Evolutionary conservation across 2,113 vertebrate genomes (phyloP), one percentile per base, ranked within the genome.

Genomic region (Glaucomys volans): DNA sequence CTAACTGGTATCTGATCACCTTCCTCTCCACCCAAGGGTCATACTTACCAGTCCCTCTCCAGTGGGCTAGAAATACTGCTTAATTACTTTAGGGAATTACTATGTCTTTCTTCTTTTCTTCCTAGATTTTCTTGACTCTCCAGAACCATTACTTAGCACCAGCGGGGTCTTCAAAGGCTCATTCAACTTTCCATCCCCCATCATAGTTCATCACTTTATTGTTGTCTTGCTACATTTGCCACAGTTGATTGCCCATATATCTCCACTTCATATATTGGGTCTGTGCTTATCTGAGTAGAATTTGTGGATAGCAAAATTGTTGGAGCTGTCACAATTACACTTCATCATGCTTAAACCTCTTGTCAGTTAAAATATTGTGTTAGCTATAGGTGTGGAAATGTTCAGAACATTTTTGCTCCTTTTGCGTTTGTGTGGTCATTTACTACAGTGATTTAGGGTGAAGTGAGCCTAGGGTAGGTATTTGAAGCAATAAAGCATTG

Each of bases 401-500:
- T 82, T 95, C 64, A 75, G 57, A 52, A 89, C 50, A 57, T 47
- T 91, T 97, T 87, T 94, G 89, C 35, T 84, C 71, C 64, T 93
- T 88, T 67, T 91, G 64, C 80, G 40, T 92, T 76, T 93, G 79
- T 30, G 24, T 83, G 75, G 37, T 76, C 83, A 96, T 91, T 94
- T 75, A 64, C 77, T 50, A 76, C 32, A 75, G 75, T 95, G 89
- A 96, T 95, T 96, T 90, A 87, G 59, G 57, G 10, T 87, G 66
- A 92, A 87, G 95, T 83, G 87, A 52, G 66, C 80, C 83, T 42
- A 30, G 32, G 57, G 87, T 77, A 90, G 71, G n/a, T 91, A 50
- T 90, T 92, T 87, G 67, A 47, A 87, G 57, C 42, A 94, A 95
- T 92, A 97, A 94, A 96, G 54, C 57, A 82, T 66, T 69, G 17